Percentiles rank a stretch among this genome's conserved stretches.
Conservation (phyloP, 1,140 invertebrate species). For the Portunus trituberculatus region DNA sequence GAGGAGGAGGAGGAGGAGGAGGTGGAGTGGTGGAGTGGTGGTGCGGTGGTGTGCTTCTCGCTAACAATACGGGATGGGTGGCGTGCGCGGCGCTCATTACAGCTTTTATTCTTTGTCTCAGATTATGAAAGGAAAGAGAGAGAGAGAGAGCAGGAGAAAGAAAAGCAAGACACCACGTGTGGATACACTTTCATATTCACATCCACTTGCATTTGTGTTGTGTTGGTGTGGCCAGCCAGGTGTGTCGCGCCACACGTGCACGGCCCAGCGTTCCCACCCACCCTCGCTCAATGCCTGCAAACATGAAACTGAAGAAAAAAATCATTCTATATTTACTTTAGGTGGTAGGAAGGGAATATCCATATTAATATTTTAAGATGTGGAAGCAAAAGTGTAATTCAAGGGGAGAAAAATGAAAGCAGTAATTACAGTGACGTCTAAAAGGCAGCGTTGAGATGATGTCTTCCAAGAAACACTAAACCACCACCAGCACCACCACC, state of each 20-base stretch:
- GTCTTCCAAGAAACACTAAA: too few species aligned
- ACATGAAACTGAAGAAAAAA: background rate
- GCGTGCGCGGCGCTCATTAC: background rate
- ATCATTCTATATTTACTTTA: background rate
- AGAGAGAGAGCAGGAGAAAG: background rate
- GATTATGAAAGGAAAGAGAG: slow-evolving; percentile 21
- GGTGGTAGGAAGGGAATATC: background rate
- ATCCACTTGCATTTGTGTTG: background rate
- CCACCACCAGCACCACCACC: too few species aligned
- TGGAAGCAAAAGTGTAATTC: background rate
- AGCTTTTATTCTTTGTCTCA: background rate
- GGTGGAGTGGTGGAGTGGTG: too few species aligned
- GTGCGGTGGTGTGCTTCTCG: background rate
- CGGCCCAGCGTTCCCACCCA: background rate
- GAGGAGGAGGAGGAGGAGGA: background rate
- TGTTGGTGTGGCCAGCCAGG: background rate
- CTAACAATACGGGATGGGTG: background rate
- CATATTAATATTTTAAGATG: background rate
- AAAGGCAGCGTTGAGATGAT: too few species aligned
- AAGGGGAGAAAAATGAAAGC: background rate
- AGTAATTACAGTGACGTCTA: too few species aligned
- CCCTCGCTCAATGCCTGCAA: background rate
- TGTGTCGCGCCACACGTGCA: background rate
- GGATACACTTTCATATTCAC: background rate
- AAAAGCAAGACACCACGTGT: slow-evolving; percentile 6